These are phyloP conservation scores for Sparus aurata DNA, from an alignment of 2,797 vertebrate genomes.

Conservation along the genomic window DNA sequence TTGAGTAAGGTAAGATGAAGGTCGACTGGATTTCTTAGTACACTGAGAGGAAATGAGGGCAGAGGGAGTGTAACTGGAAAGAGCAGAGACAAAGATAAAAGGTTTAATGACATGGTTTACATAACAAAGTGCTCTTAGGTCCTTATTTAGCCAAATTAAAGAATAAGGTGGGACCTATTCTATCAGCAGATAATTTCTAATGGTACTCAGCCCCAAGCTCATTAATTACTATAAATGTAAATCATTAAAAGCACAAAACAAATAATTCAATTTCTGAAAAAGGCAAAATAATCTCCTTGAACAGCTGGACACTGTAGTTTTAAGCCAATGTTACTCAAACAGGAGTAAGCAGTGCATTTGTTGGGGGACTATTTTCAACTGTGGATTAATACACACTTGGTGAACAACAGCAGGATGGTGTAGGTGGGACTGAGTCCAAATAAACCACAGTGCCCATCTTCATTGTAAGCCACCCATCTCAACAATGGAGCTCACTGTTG, in stretches of 20 bases:
- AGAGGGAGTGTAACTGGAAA: conserved; percentile 36
- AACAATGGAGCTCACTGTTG: neutral
- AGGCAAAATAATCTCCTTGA: neutral
- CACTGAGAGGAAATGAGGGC: conserved; percentile 27
- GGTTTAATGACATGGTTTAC: neutral
- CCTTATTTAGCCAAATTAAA: conserved; percentile 4
- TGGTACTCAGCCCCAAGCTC: neutral
- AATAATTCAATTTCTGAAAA: neutral
- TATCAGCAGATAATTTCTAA: too few relatives aligned
- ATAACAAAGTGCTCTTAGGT: neutral
- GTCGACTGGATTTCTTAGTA: conserved; percentile 70
- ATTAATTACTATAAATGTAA: neutral
- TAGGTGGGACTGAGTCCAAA: neutral
- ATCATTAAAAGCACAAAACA: neutral
- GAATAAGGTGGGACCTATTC: too few relatives aligned
- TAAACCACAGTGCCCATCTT: neutral
- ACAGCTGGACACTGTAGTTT: neutral
- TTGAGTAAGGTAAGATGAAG: conserved; percentile 80
- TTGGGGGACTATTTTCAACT: neutral
- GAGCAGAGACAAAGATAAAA: conserved; percentile 5
- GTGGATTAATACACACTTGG: neutral
- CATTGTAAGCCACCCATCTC: neutral
- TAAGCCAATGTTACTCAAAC: neutral
- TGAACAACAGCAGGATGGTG: neutral
- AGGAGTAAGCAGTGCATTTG: neutral